These are phyloP conservation scores for Cyprinodon variegatus DNA, from an alignment of 2,113 vertebrate genomes.

Conservation along the genomic window DNA sequence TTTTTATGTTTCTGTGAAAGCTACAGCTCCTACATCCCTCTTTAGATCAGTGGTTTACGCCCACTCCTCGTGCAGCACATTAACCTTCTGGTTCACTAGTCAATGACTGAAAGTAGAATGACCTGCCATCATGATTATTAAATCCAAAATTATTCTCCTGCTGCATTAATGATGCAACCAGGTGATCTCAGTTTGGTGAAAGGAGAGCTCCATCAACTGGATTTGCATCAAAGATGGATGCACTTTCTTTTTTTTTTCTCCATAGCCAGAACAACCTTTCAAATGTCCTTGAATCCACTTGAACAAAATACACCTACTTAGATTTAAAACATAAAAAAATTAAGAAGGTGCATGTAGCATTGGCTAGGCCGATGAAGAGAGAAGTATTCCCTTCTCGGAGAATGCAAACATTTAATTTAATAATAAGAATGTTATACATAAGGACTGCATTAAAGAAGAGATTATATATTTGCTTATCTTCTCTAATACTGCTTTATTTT, in stretches of 20 bases:
- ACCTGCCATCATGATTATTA: conserved; percentile 85
- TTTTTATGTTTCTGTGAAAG: conserved; percentile 29
- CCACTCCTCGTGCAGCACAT: conserved; percentile 81
- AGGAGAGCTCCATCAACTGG: conserved; percentile 58
- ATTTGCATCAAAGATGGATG: conserved; percentile 74
- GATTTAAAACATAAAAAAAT: conserved; percentile 60
- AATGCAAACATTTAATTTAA: neutral
- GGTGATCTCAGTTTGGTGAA: conserved; percentile 62
- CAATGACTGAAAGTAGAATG: conserved; percentile 83
- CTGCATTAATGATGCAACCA: conserved; percentile 53
- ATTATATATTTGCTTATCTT: too few species aligned
- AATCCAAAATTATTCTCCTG: conserved; percentile 85
- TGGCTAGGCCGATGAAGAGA: conserved; percentile 41
- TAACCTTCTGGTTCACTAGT: conserved; percentile 86
- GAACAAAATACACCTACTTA: conserved; percentile 61
- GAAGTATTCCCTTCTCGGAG: conserved; percentile 14
- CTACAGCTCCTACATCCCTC: conserved; percentile 30
- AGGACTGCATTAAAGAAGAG: neutral
- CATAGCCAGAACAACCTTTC: conserved; percentile 56
- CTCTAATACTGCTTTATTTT: too few species aligned
- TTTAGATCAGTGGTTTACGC: conserved; percentile 48
- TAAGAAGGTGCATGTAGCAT: conserved; percentile 30
- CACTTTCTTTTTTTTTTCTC: conserved; percentile 19
- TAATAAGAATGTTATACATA: neutral
- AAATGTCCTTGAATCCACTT: conserved; percentile 73